Conservation (phyloP, 2,797 vertebrate species). For the Siniperca scherzeri region DNA sequence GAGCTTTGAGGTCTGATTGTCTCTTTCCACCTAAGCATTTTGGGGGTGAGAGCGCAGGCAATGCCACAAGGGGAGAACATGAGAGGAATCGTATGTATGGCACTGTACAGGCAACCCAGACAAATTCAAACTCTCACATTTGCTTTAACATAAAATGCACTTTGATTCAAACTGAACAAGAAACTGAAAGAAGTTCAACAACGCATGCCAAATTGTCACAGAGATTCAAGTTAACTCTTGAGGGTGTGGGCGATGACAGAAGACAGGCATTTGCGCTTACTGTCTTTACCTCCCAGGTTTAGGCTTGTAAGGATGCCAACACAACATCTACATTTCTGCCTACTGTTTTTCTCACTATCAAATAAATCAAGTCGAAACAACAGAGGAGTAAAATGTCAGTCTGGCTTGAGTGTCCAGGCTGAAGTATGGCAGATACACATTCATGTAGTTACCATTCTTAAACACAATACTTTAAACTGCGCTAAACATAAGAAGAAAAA, state of each 20-base stretch:
- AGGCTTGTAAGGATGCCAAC: slow-evolving; percentile 14
- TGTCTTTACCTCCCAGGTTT: slow-evolving; percentile 19
- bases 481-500: slow-evolving; percentile 23
- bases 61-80: not conserved
- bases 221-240: slow-evolving; percentile 18
- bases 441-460: slow-evolving; percentile 73
- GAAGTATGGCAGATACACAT: slow-evolving; percentile 70
- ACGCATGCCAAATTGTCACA: slow-evolving; percentile 42
- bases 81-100: slow-evolving; percentile 60
- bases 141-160: slow-evolving; percentile 58
- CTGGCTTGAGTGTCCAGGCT: slow-evolving; percentile 61
- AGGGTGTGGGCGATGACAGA: slow-evolving; percentile 3
- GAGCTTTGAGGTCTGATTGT: slow-evolving; percentile 80
- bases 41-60: slow-evolving; percentile 4
- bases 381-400: slow-evolving; percentile 54
- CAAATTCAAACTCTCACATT: slow-evolving; percentile 37
- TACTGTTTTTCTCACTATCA: slow-evolving; percentile 26
- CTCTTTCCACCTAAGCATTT: slow-evolving; percentile 65
- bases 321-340: slow-evolving; percentile 23
- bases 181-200: slow-evolving; percentile 30
- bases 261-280: slow-evolving; percentile 1
- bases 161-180: slow-evolving; percentile 50
- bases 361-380: slow-evolving; percentile 49
- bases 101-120: slow-evolving; percentile 73
- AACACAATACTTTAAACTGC: slow-evolving; percentile 75